A percentile compares a stretch with the other conserved stretches of the same genome.
Conservation (phyloP, 2,797 vertebrate species). For the Gallinago solitaria region DNA sequence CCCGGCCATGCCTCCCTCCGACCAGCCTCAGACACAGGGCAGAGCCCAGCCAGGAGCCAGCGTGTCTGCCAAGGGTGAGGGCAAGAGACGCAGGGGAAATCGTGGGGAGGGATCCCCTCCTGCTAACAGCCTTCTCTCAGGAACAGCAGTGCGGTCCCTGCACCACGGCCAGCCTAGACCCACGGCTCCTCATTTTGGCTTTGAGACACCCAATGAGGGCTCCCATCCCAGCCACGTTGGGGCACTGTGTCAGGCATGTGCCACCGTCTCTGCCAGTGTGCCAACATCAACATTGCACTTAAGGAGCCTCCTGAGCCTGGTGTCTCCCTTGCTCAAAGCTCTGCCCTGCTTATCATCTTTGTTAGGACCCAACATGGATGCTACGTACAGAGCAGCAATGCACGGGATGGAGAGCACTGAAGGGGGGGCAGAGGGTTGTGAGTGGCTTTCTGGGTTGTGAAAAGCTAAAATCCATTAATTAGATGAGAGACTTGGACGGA, state of each 20-base stretch:
- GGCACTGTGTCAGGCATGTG: accelerated
- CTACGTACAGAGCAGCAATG: background rate
- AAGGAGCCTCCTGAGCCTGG: background rate
- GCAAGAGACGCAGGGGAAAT: background rate
- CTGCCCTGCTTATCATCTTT: background rate
- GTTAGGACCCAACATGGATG: accelerated
- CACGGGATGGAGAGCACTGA: accelerated
- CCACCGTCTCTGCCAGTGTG: background rate
- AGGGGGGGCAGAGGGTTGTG: background rate
- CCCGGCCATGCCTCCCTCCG: background rate
- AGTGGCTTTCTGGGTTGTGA: background rate
- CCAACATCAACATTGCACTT: background rate
- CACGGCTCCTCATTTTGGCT: accelerated
- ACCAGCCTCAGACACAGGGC: accelerated
- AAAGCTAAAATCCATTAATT: background rate
- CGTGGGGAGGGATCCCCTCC: background rate
- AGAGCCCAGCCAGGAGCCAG: background rate
- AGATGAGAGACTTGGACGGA: background rate
- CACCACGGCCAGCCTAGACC: background rate
- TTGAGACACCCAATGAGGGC: background rate
- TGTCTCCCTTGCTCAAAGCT: background rate
- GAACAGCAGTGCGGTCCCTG: background rate
- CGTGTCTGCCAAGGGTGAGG: background rate
- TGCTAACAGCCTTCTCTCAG: background rate
- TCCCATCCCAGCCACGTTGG: accelerated